These are phyloP conservation scores for Callopanchax toddi DNA, from an alignment of 2,113 vertebrate genomes.

Conservation along the genomic window DNA sequence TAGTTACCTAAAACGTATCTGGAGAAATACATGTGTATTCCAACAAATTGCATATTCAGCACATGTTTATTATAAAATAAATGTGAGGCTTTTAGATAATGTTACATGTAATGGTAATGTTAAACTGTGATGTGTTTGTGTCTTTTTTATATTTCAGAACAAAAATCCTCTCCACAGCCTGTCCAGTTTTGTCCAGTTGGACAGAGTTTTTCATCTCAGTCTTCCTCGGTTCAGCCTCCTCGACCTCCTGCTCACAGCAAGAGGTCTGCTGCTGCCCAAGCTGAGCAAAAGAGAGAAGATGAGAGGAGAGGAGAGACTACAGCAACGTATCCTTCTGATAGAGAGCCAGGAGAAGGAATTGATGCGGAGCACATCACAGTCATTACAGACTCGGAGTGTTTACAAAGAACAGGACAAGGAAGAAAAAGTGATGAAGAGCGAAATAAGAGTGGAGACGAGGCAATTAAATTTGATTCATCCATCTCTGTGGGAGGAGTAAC, in stretches of 20 bases:
- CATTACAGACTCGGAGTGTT: slow-evolving; percentile 40
- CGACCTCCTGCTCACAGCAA: slow-evolving; percentile 42
- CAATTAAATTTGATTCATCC: background rate
- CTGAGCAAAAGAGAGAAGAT: slow-evolving; percentile 40
- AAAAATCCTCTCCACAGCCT: slow-evolving; percentile 54
- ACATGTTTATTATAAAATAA: too few species aligned
- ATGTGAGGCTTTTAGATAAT: background rate
- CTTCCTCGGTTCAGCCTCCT: slow-evolving; percentile 35
- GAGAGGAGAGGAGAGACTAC: slow-evolving; percentile 34
- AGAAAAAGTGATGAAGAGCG: slow-evolving; percentile 14
- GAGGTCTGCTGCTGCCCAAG: slow-evolving; percentile 24
- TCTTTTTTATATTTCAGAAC: slow-evolving; percentile 54
- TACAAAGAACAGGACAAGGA: slow-evolving; percentile 14
- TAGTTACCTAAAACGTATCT: too few species aligned
- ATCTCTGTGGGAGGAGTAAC: slow-evolving; percentile 2
- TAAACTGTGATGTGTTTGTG: background rate
- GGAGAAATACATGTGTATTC: too few species aligned
- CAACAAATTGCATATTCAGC: too few species aligned
- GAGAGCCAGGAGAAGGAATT: slow-evolving; percentile 82
- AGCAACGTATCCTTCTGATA: slow-evolving; percentile 64
- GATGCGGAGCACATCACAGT: slow-evolving; percentile 75
- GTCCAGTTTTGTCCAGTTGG: slow-evolving; percentile 56
- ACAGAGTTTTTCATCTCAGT: slow-evolving; percentile 58
- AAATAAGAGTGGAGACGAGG: slow-evolving; percentile 23
- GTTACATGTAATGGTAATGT: background rate